phyloP scores from a whole-genome alignment of 2,888 invertebrate genomes.

The Dynastes tityus region DNA sequence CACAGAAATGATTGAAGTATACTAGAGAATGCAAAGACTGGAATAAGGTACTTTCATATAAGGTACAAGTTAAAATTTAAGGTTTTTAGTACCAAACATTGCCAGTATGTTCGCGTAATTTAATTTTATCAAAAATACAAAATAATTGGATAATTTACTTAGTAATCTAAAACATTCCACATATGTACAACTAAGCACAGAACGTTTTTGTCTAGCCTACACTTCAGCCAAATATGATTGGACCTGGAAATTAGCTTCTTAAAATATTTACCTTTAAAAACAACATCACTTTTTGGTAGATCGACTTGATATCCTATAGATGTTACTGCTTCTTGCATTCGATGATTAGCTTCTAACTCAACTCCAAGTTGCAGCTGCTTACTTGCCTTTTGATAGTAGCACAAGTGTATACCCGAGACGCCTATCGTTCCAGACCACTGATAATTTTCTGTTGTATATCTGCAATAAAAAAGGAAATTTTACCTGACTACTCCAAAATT shows the following conservation, averaged over 20 bases:
- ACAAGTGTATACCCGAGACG: slow-evolving; percentile 86
- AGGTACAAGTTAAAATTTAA: no score
- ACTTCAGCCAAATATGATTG: no score
- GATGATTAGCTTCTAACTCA: slow-evolving; percentile 93
- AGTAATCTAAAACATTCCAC: no score
- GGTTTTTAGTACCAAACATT: no score
- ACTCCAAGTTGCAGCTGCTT: slow-evolving; percentile 94
- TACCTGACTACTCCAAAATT: neutral
- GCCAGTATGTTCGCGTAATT: no score
- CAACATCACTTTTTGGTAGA: slow-evolving; percentile 94
- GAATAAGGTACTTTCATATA: no score
- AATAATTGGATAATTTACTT: no score
- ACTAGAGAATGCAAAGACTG: no score
- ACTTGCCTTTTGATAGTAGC: slow-evolving; percentile 95
- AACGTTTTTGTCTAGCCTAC: neutral
- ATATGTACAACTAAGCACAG: neutral
- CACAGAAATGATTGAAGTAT: no score
- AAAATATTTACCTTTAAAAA: slow-evolving; percentile 85
- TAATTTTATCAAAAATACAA: no score
- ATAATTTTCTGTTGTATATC: slow-evolving; percentile 74
- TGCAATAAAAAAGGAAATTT: slow-evolving; percentile 54
- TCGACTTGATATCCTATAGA: slow-evolving; percentile 96
- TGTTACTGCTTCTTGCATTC: slow-evolving; percentile 92
- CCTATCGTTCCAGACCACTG: slow-evolving; percentile 85
- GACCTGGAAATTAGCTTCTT: no score